Evolutionary conservation across 2,113 vertebrate species (phyloP).

Genomic region (Oreochromis aureus): DNA sequence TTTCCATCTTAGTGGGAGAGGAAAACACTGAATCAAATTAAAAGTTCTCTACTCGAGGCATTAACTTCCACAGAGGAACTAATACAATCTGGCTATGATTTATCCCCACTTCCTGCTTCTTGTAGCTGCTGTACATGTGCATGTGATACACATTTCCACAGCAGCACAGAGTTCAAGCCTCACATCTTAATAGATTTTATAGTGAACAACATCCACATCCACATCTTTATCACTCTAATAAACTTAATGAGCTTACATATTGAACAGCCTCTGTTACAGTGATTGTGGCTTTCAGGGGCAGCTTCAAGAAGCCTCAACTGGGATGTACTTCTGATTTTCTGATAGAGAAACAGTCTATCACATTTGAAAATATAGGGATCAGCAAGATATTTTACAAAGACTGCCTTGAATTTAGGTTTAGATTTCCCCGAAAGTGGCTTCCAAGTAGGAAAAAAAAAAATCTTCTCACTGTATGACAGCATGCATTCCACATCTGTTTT

Average conservation of each 20-base stretch:
- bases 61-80: constrained; percentile 2
- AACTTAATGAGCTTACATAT: constrained; percentile 5
- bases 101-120: constrained; percentile 24
- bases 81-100: constrained; percentile 29
- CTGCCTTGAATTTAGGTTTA: background rate
- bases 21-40: constrained; percentile 28
- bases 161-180: background rate
- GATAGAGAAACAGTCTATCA: background rate
- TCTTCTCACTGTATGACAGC: background rate
- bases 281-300: background rate
- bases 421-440: background rate
- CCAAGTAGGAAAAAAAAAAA: background rate
- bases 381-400: background rate
- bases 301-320: background rate
- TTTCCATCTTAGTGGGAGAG: background rate
- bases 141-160: background rate
- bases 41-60: background rate
- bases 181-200: background rate
- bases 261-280: background rate
- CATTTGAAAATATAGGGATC: background rate
- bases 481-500: background rate
- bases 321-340: background rate
- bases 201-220: background rate
- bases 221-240: constrained; percentile 28
- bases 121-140: background rate